Base-by-base conservation (phyloP, 53 echinoderm and acorn worm species). In the Stichopus horrens region DNA sequence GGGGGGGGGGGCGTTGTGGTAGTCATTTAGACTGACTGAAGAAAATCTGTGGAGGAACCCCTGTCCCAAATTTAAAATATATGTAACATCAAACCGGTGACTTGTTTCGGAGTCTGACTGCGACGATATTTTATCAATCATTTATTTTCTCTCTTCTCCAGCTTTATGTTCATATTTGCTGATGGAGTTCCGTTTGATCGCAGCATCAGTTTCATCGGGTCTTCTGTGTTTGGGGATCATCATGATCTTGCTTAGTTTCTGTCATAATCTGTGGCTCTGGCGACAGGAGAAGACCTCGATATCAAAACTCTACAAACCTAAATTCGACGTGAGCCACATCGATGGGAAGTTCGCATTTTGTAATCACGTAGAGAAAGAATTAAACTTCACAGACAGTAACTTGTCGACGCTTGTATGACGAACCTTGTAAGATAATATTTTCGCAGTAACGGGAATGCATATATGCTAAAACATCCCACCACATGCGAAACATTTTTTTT, bases 221-320 rank as follows among this genome's bases (percentile, higher is more conserved):
- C 94, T 98, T 88, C 91, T 95, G n/a, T 89, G 90, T 9, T 80
- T 98, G 8, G 98, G 95, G 16, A 75, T 95, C 76, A 76, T 98
- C 4, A 94, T 98, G 88, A 94, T 94, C 89, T 11, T 98, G 59
- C 87, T 83, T 77, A 94, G 93, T 57, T 93, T 98, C 74, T 82
- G 90, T 57, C 95, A 94, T 77, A 98, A 92, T 84, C 89, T 94
- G 7, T 74, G 89, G 56, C 90, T 95, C 13, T 98, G 98, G 98
- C 88, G 90, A 68, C 82, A 86, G 14, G 97, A 97, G 55, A 88
- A 93, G 75, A 88, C 90, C 4, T 51, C 23, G 54, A 73, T 88
- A 16, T 63, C 87, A 7, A 71, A 77, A 54, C 14, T 58, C 13
- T 52, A 55, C 18, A 87, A 58, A 87, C 74, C 87, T 57, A 87